Evolutionary conservation across 1,140 invertebrate genomes (phyloP).

Genomic region (Hycleus cichorii): DNA sequence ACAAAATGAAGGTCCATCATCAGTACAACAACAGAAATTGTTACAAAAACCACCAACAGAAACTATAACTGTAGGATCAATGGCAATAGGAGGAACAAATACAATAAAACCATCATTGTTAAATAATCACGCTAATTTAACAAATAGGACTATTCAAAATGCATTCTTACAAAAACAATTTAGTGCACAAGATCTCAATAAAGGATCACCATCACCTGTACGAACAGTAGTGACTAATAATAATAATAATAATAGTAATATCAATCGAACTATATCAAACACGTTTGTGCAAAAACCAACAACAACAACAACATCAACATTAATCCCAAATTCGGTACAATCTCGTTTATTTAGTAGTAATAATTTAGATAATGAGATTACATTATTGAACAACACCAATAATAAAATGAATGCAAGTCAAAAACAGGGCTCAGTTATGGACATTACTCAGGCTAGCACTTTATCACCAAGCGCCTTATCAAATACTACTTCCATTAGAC

Average conservation of each 20-base stretch:
- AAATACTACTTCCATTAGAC: constrained; percentile 23
- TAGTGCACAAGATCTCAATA: no score
- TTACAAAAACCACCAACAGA: constrained; percentile 8
- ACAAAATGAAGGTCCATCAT: constrained; percentile 65
- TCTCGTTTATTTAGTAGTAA: no score
- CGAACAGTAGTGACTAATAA: background rate
- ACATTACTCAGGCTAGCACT: constrained; percentile 21
- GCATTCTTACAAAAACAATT: no score
- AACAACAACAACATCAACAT: constrained; percentile 19
- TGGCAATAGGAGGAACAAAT: background rate
- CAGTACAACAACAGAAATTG: constrained; percentile 1
- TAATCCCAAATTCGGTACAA: background rate
- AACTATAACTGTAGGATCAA: background rate
- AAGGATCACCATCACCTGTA: background rate
- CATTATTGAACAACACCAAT: constrained; percentile 8
- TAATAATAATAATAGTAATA: no score
- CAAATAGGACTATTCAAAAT: no score
- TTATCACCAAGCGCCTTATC: constrained; percentile 35
- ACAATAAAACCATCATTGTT: no score
- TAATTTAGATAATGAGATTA: no score
- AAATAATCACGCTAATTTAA: no score
- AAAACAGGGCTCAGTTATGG: background rate
- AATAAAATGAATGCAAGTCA: no score
- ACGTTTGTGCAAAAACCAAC: constrained; percentile 14
- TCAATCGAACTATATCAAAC: constrained; percentile 4